Evolutionary conservation across 2,888 invertebrate species (phyloP), one percentile per base, ranked within the genome.

Genomic region (Morpho helenor): DNA sequence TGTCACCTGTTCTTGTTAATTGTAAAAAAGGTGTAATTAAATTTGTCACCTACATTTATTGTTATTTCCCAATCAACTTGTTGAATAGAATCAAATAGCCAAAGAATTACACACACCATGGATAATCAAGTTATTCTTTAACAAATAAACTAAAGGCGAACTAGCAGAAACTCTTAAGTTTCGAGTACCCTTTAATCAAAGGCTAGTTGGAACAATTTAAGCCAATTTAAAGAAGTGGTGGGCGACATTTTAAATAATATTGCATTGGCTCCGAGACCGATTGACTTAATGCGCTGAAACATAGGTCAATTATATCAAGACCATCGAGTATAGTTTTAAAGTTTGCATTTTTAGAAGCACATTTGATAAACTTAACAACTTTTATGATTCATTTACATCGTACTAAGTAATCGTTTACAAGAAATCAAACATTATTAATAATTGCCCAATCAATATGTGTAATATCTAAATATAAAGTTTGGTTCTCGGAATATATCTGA

Each of bases 181-280:
- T 66, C 68, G 67, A 82, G 82, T 80, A 79, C 75, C 74, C 70
- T 73, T 72, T 77, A 83, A 84, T 83, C 74, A 79, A 82, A 79
- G 81, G 80, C 77, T 77, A 72, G 78, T 83, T 82, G 79, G 72
- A 67, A 72, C 79, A 77, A 83, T 79, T 84, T 81, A 73, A 79
- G 72, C 74, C 82, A 86, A 85, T 84, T 85, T 77, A 70, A 69
- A 70, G 72, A 69, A 72, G 72, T 76, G 69, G 77, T 78, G 75
- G 75, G 75, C 72, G 77, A 74, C 74, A 76, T 76, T 76, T 31
- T 74, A 68, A 69, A 73, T 79, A 78, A 52, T 56, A 60, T 50
- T 51, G 53, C 44, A 39, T 68, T 68, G 72, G 70, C 72, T 73
- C 75, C 68, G 65, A 69, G 71, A 66, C 71, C 71, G 74, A 77